Percentiles rank a stretch among this genome's conserved stretches.
phyloP scores from a whole-genome alignment of 2,113 vertebrate genomes.

The Choloepus hoffmanni region DNA sequence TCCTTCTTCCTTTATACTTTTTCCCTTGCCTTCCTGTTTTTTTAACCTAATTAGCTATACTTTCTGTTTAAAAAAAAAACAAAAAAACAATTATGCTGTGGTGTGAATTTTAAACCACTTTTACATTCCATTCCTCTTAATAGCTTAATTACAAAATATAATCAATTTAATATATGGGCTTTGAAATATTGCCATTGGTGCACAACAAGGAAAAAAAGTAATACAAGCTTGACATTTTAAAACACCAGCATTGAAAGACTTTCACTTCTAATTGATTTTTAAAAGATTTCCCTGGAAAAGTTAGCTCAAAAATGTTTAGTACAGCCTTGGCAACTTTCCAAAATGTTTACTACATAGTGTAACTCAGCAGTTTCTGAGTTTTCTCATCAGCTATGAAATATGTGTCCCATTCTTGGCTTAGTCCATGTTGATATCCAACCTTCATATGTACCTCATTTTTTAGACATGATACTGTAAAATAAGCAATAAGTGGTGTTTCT shows the following conservation, averaged over 20 bases:
- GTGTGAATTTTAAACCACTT: constrained; percentile 77
- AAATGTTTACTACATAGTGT: constrained; percentile 86
- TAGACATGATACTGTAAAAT: constrained; percentile 64
- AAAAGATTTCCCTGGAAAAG: constrained; percentile 88
- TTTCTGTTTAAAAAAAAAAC: constrained; percentile 16
- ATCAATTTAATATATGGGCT: constrained; percentile 86
- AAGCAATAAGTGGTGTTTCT: not conserved
- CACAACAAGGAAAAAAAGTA: constrained; percentile 79
- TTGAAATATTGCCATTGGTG: constrained; percentile 85
- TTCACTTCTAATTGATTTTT: constrained; percentile 90
- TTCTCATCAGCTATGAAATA: constrained; percentile 79
- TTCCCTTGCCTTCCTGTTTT: not conserved
- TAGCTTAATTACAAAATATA: constrained; percentile 86
- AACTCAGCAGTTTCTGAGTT: constrained; percentile 87
- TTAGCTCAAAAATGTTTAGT: constrained; percentile 88
- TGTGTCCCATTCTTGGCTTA: constrained; percentile 78
- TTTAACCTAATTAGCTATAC: not conserved
- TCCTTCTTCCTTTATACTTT: not conserved
- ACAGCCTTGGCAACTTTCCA: constrained; percentile 87
- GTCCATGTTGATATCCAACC: constrained; percentile 83
- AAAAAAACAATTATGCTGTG: constrained; percentile 64
- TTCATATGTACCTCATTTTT: constrained; percentile 63
- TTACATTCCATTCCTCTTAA: constrained; percentile 74
- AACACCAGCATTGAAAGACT: constrained; percentile 87
- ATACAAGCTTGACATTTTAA: constrained; percentile 88